These are phyloP conservation scores for Chitala chitala DNA, from an alignment of 2,113 vertebrate genomes.

Conservation along the genomic window DNA sequence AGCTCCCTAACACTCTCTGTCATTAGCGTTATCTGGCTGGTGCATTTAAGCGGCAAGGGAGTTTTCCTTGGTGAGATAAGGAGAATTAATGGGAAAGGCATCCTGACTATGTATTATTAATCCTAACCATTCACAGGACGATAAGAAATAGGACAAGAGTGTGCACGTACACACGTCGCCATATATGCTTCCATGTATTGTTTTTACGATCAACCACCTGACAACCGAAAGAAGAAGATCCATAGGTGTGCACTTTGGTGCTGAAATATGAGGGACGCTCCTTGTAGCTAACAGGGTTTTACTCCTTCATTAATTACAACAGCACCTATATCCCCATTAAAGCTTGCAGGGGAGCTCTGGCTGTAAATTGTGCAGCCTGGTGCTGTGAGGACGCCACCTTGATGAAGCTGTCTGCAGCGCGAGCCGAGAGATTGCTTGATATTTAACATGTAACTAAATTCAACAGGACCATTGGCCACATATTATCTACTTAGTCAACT, in stretches of 20 bases:
- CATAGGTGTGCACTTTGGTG: neutral
- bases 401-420: constrained; percentile 17
- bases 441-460: constrained; percentile 21
- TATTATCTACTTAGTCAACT: constrained; percentile 19
- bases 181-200: no score
- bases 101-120: neutral
- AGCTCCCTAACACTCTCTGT: neutral
- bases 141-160: neutral
- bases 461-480: constrained; percentile 27
- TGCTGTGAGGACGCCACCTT: constrained; percentile 18
- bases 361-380: neutral
- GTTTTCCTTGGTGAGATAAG: neutral
- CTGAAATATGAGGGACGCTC: neutral
- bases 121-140: neutral
- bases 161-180: neutral
- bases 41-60: neutral
- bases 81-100: neutral
- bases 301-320: constrained; percentile 16
- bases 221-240: neutral
- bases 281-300: neutral
- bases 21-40: neutral
- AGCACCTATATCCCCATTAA: constrained; percentile 20
- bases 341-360: neutral
- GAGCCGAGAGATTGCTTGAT: constrained; percentile 8
- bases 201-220: neutral